A percentile compares a stretch with the other conserved stretches of the same genome.
Evolutionary conservation across 2,797 vertebrate genomes (phyloP).

Genomic region (Odontamblyopus rebecca): DNA sequence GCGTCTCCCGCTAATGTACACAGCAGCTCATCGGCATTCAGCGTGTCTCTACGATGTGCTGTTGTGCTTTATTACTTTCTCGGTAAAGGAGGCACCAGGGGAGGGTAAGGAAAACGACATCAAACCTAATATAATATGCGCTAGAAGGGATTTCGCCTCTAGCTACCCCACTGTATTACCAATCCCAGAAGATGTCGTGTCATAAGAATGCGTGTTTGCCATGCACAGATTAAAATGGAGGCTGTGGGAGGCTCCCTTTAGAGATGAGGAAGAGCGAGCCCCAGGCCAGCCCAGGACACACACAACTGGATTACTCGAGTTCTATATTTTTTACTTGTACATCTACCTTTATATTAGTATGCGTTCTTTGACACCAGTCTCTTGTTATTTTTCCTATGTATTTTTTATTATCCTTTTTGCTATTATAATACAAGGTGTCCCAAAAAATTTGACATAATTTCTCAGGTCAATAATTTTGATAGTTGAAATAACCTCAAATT

Average conservation of each 20-base stretch:
- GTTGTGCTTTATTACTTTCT: conserved; percentile 50
- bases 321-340: no score
- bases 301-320: no score
- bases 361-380: no score
- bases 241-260: neutral
- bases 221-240: conserved; percentile 26
- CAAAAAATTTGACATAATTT: no score
- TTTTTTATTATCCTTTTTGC: no score
- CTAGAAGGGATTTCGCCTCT: conserved; percentile 27
- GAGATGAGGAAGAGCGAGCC: neutral
- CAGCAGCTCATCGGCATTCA: conserved; percentile 12
- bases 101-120: conserved; percentile 27
- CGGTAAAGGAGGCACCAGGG: conserved; percentile 39
- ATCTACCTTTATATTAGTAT: no score
- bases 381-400: no score
- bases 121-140: conserved; percentile 26
- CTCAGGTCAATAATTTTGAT: no score
- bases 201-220: conserved; percentile 28
- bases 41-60: conserved; percentile 19
- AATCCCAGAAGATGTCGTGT: conserved; percentile 35
- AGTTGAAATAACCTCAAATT: no score
- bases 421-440: no score
- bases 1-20: neutral
- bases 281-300: neutral
- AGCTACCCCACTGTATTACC: conserved; percentile 34